Evolutionary conservation across 2,888 invertebrate genomes (phyloP).

Genomic region (Dryadula phaetusa): DNA sequence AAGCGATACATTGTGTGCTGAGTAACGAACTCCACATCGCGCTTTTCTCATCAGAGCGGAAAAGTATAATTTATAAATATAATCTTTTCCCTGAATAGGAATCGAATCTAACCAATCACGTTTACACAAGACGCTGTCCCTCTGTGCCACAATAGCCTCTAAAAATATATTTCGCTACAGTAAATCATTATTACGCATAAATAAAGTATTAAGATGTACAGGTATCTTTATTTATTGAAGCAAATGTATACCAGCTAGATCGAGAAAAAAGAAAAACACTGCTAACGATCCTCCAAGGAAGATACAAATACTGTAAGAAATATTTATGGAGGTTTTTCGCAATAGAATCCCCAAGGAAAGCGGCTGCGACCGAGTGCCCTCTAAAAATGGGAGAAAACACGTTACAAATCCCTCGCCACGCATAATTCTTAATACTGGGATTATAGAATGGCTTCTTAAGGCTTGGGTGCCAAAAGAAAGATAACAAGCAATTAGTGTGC

Average conservation of each 20-base stretch:
- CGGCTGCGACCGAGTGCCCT: slow-evolving; percentile 67
- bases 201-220: slow-evolving; percentile 14
- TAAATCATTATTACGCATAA: slow-evolving; percentile 15
- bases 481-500: slow-evolving; percentile 75
- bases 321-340: slow-evolving; percentile 84
- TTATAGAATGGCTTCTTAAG: slow-evolving; percentile 79
- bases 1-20: too few relatives aligned
- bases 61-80: too few relatives aligned
- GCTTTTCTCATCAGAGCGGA: too few relatives aligned
- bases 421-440: slow-evolving; percentile 80
- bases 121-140: too few relatives aligned
- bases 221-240: slow-evolving; percentile 48
- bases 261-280: slow-evolving; percentile 72
- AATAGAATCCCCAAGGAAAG: slow-evolving; percentile 75
- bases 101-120: too few relatives aligned
- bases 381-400: slow-evolving; percentile 78
- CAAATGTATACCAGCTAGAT: slow-evolving; percentile 65
- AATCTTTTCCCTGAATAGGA: too few relatives aligned
- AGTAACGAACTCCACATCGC: too few relatives aligned
- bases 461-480: slow-evolving; percentile 77
- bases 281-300: slow-evolving; percentile 82
- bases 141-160: too few relatives aligned
- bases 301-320: slow-evolving; percentile 83
- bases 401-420: slow-evolving; percentile 77
- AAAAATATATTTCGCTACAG: neutral